These are phyloP conservation scores for Cervus canadensis DNA, from an alignment of 2,113 vertebrate genomes.

Conservation along the genomic window DNA sequence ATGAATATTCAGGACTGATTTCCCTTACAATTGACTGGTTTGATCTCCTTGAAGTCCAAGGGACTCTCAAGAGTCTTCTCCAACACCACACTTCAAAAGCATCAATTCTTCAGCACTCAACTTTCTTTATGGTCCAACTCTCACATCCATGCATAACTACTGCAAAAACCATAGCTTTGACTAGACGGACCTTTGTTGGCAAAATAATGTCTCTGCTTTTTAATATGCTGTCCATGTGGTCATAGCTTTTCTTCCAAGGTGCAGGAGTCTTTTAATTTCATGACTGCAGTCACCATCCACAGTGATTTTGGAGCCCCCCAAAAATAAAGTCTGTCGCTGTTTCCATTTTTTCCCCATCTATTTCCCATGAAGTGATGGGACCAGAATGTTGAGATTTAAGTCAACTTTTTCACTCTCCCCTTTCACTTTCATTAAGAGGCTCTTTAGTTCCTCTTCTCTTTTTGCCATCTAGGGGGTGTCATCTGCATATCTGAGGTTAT, in stretches of 20 bases:
- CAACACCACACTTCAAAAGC: neutral
- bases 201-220: neutral
- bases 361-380: neutral
- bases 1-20: neutral
- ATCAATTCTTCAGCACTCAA: neutral
- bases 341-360: neutral
- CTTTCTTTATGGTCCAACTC: neutral
- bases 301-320: neutral
- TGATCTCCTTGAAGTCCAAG: neutral
- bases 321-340: neutral
- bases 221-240: neutral
- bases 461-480: neutral
- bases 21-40: neutral
- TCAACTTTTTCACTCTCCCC: neutral
- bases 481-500: neutral
- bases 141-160: neutral
- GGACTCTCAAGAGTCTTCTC: neutral
- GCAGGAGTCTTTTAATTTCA: neutral
- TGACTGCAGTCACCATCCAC: neutral
- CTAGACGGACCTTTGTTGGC: neutral
- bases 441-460: neutral
- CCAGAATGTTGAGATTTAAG: neutral
- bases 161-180: neutral
- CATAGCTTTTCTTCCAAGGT: neutral
- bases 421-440: neutral